These are phyloP conservation scores for Pseudomyrmex cubaensis DNA, from an alignment of 1,140 invertebrate genomes.

Conservation along the genomic window DNA sequence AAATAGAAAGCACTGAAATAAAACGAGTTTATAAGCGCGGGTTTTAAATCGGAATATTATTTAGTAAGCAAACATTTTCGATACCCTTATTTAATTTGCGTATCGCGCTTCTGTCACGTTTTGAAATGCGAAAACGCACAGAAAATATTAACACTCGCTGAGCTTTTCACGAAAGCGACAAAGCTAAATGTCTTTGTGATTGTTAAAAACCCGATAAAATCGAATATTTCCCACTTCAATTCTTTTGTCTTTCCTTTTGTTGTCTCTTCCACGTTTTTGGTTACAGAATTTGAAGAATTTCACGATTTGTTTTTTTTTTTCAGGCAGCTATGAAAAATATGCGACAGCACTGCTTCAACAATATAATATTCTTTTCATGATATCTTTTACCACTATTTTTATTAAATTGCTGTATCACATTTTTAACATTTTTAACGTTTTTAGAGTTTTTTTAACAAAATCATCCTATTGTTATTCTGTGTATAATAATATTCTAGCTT, in stretches of 20 bases:
- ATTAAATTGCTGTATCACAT: neutral
- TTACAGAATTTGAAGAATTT: slow-evolving; percentile 26
- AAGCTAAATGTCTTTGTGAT: slow-evolving; percentile 36
- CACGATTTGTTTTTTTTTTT: neutral
- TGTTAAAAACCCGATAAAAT: neutral
- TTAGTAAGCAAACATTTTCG: slow-evolving; percentile 42
- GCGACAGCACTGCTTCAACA: neutral
- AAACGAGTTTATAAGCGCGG: slow-evolving; percentile 21
- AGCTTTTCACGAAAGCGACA: neutral
- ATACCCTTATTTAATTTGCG: slow-evolving; percentile 43
- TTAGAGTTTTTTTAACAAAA: too few relatives aligned
- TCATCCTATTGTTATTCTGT: too few relatives aligned
- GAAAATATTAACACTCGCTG: neutral
- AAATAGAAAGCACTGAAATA: slow-evolving; percentile 46
- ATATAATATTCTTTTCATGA: neutral
- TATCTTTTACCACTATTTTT: neutral
- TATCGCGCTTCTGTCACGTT: neutral
- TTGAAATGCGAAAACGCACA: slow-evolving; percentile 21
- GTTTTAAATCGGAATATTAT: slow-evolving; percentile 25
- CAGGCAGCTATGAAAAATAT: slow-evolving; percentile 2
- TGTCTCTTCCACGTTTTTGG: neutral
- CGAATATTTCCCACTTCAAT: slow-evolving; percentile 3
- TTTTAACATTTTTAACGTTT: neutral
- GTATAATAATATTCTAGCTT: too few relatives aligned
- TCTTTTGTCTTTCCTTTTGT: neutral